Evolutionary conservation across 2,797 vertebrate genomes (phyloP).

Genomic region (Bradypodion pumilum): DNA sequence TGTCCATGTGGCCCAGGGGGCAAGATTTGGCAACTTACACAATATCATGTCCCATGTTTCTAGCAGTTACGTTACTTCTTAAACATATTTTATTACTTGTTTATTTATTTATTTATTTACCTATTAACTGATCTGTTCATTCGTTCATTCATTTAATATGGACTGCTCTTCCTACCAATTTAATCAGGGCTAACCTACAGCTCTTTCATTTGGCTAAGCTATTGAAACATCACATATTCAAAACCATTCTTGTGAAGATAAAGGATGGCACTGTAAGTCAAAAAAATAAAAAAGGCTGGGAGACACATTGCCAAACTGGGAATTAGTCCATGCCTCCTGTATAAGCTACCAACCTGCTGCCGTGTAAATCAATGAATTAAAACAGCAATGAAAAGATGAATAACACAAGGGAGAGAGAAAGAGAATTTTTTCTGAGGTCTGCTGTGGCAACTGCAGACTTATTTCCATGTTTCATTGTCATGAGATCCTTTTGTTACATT

Average conservation of each 20-base stretch:
- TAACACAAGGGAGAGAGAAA: constrained; percentile 8
- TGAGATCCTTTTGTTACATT: constrained; percentile 15
- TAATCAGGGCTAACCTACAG: background rate
- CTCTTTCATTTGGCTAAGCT: constrained; percentile 11
- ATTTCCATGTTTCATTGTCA: constrained; percentile 15
- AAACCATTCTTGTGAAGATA: background rate
- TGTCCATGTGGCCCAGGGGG: background rate
- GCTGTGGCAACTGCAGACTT: background rate
- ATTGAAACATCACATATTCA: constrained; percentile 4
- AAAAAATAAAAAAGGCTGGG: background rate
- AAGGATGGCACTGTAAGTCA: constrained; percentile 1
- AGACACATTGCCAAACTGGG: background rate
- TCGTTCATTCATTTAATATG: background rate
- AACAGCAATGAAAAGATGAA: background rate
- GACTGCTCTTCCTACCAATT: background rate
- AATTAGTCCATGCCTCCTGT: constrained; percentile 3
- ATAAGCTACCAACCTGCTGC: background rate
- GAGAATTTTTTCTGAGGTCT: background rate
- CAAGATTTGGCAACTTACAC: too few relatives aligned
- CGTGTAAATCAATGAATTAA: constrained; percentile 4
- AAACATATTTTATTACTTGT: too few relatives aligned
- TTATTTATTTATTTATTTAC: too few relatives aligned
- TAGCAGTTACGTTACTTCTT: background rate
- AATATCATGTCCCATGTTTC: background rate
- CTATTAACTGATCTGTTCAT: too few relatives aligned